A percentile compares a stretch with the other conserved stretches of the same genome.
Conservation (phyloP, 2,797 vertebrate species). For the Melopsittacus undulatus region DNA sequence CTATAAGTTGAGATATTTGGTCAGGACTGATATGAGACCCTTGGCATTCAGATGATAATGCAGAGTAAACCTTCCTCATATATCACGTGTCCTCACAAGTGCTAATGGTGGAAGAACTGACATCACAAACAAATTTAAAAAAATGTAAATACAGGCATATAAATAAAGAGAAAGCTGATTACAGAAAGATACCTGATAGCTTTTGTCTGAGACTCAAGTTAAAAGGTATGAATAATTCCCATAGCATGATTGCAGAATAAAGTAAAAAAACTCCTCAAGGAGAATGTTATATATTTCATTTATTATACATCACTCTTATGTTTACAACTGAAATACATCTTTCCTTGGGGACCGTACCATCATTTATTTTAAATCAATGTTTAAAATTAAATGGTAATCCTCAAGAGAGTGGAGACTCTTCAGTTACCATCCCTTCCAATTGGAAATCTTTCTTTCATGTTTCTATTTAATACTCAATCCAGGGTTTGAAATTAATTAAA, state of each 20-base stretch:
- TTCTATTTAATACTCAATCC: constrained; percentile 77
- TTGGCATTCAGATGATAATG: not conserved
- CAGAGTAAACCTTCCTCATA: not conserved
- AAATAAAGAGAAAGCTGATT: constrained; percentile 51
- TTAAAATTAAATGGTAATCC: constrained; percentile 81
- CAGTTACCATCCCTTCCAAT: constrained; percentile 66
- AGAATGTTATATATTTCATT: constrained; percentile 69
- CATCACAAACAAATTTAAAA: not conserved
- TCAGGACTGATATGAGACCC: not conserved
- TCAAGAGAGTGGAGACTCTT: constrained; percentile 65
- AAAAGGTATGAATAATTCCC: constrained; percentile 52
- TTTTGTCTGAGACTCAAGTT: constrained; percentile 51
- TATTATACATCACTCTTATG: constrained; percentile 68
- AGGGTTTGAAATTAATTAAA: constrained; percentile 83
- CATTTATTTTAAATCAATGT: constrained; percentile 82
- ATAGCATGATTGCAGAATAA: constrained; percentile 27
- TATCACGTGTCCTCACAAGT: not conserved
- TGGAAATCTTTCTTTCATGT: constrained; percentile 79
- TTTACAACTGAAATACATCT: constrained; percentile 71
- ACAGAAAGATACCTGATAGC: constrained; percentile 13
- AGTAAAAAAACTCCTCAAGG: constrained; percentile 46
- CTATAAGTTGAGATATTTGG: not conserved
- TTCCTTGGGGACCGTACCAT: constrained; percentile 72
- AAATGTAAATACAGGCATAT: constrained; percentile 31
- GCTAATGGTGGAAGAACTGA: not conserved